Evolutionary conservation across 2,888 invertebrate genomes (phyloP).

Genomic region (Colostygia pectinataria): DNA sequence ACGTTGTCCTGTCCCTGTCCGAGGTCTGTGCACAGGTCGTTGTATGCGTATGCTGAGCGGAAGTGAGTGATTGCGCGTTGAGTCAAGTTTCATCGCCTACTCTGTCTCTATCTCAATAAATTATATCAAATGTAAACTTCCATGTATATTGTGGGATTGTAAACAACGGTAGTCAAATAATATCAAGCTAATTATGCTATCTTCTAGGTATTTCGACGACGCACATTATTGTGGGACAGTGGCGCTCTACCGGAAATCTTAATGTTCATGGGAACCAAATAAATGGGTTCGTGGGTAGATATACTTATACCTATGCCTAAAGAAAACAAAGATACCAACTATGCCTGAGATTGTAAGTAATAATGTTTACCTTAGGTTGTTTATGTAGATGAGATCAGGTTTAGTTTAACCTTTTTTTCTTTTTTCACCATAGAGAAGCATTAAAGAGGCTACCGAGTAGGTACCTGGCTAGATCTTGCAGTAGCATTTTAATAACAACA

Average conservation of each 20-base stretch:
- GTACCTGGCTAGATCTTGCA: no score
- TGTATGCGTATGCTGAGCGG: conserved; percentile 46
- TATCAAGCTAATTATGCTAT: conserved; percentile 26
- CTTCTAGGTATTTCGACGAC: conserved; percentile 26
- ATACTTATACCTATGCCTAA: neutral
- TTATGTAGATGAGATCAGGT: no score
- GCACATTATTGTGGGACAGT: neutral
- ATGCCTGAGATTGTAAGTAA: no score
- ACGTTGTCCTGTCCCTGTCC: conserved; percentile 25
- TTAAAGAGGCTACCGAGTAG: no score
- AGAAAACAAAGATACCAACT: neutral
- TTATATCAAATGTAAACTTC: conserved; percentile 40
- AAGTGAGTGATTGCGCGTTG: conserved; percentile 54
- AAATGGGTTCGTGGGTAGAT: neutral
- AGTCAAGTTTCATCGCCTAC: conserved; percentile 51
- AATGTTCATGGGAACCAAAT: conserved; percentile 6
- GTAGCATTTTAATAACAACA: no score
- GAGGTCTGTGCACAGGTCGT: conserved; percentile 26
- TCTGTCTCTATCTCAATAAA: conserved; percentile 42
- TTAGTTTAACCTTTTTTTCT: no score
- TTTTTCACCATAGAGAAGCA: no score
- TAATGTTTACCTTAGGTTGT: no score
- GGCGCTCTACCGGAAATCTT: conserved; percentile 5
- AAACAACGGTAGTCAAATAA: conserved; percentile 31
- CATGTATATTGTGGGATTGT: conserved; percentile 37